Evolutionary conservation across 2,797 vertebrate species (phyloP).

Genomic region (Ispidina picta): DNA sequence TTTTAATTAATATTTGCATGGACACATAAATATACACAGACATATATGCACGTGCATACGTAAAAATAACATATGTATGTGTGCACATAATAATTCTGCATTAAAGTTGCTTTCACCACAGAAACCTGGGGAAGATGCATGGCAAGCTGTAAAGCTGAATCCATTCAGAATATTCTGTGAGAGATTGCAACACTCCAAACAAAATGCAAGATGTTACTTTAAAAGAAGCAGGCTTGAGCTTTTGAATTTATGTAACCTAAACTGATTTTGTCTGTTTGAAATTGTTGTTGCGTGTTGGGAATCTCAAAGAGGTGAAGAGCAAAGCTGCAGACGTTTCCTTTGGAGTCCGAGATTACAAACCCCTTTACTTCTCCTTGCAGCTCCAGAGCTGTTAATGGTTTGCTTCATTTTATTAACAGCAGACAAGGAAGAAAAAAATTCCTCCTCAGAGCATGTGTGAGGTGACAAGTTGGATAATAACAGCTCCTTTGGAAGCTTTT

Average conservation of each 20-base stretch:
- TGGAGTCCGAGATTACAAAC: slow-evolving; percentile 61
- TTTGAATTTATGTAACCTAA: slow-evolving; percentile 73
- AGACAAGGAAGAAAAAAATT: background rate
- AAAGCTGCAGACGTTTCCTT: slow-evolving; percentile 57
- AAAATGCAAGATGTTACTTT: slow-evolving; percentile 68
- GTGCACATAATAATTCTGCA: background rate
- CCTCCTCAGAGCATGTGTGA: slow-evolving; percentile 56
- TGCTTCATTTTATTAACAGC: slow-evolving; percentile 68
- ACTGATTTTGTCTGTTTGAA: slow-evolving; percentile 74
- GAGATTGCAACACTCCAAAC: slow-evolving; percentile 58
- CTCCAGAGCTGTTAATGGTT: slow-evolving; percentile 60
- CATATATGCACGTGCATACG: background rate
- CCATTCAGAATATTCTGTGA: background rate
- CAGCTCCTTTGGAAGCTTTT: slow-evolving; percentile 72
- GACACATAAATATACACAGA: background rate
- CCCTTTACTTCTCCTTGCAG: slow-evolving; percentile 49
- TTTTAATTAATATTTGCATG: background rate
- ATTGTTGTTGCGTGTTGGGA: slow-evolving; percentile 64
- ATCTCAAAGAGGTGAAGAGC: slow-evolving; percentile 66
- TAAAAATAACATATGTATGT: background rate
- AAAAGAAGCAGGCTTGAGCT: slow-evolving; percentile 58
- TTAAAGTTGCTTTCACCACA: background rate
- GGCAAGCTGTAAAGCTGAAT: background rate
- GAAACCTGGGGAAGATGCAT: background rate
- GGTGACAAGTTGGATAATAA: slow-evolving; percentile 71